Percentiles rank a stretch among this genome's conserved stretches.
Conservation (phyloP, 2,888 invertebrate species). For the Ditylenchus weischeri region DNA sequence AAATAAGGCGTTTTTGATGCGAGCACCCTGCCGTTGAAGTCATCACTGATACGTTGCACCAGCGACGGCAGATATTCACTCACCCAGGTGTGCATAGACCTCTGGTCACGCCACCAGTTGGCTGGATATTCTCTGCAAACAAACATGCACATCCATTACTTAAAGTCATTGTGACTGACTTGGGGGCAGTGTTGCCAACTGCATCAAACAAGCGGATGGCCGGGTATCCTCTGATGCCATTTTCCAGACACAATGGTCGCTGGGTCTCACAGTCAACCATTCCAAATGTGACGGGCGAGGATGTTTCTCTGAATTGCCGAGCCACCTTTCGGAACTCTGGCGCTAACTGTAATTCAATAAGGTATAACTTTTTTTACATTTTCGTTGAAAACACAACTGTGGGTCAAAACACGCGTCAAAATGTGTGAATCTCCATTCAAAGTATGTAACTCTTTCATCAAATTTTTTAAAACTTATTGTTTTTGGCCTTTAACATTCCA, state of each 20-base stretch:
- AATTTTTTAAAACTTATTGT: too few relatives aligned
- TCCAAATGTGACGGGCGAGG: slow-evolving; percentile 64
- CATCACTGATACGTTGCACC: slow-evolving; percentile 46
- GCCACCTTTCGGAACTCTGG: slow-evolving; percentile 71
- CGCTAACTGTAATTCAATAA: slow-evolving; percentile 60
- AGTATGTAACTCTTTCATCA: too few relatives aligned
- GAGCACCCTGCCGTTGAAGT: slow-evolving; percentile 61
- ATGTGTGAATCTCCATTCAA: too few relatives aligned
- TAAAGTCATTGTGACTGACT: slow-evolving; percentile 11
- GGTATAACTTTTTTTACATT: too few relatives aligned
- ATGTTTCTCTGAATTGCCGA: slow-evolving; percentile 33
- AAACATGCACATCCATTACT: too few relatives aligned
- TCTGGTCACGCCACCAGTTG: slow-evolving; percentile 68
- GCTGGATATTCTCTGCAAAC: slow-evolving; percentile 58
- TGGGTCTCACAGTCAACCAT: slow-evolving; percentile 71
- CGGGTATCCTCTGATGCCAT: slow-evolving; percentile 70
- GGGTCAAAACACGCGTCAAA: too few relatives aligned
- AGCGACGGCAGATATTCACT: slow-evolving; percentile 67
- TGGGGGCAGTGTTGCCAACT: slow-evolving; percentile 31
- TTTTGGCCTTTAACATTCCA: too few relatives aligned
- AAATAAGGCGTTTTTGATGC: slow-evolving; percentile 64
- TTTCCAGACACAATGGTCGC: slow-evolving; percentile 65
- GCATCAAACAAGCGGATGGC: slow-evolving; percentile 66
- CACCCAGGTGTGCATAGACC: slow-evolving; percentile 69
- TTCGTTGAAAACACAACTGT: too few relatives aligned